phyloP scores from a whole-genome alignment of 1,140 invertebrate species.

The Fopius arisanus region DNA sequence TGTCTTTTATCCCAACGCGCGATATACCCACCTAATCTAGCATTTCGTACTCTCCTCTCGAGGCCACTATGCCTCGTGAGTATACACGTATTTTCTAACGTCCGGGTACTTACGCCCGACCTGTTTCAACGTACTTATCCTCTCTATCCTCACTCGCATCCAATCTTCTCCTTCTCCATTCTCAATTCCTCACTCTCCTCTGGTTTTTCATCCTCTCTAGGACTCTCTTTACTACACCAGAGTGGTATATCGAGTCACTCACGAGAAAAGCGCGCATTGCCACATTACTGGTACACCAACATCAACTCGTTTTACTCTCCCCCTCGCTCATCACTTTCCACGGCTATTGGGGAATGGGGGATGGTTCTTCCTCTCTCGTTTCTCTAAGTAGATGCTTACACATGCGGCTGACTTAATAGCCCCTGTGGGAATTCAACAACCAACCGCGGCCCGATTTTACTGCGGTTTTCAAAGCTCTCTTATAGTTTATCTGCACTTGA shows the following conservation, averaged over 20 bases:
- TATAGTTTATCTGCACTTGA: not conserved
- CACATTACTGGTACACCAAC: not conserved
- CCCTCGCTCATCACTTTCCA: not conserved
- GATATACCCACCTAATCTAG: slow-evolving; percentile 61
- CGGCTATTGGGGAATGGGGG: not conserved
- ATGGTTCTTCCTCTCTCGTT: not conserved
- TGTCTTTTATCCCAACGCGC: slow-evolving; percentile 42
- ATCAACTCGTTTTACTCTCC: not conserved
- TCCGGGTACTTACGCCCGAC: slow-evolving; percentile 25
- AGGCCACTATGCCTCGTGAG: slow-evolving; percentile 16
- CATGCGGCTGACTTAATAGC: slow-evolving; percentile 27
- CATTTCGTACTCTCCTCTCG: slow-evolving; percentile 39
- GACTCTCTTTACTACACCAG: not conserved
- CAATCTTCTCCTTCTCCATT: not conserved
- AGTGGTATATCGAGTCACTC: slow-evolving; percentile 13
- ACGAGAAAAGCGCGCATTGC: not conserved
- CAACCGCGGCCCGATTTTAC: slow-evolving; percentile 19
- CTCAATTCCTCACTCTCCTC: not conserved
- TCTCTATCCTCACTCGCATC: not conserved
- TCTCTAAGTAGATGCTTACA: slow-evolving; percentile 32
- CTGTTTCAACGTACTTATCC: slow-evolving; percentile 13
- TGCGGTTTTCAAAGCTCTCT: not conserved
- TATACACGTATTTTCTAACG: slow-evolving; percentile 21
- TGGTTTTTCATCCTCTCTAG: not conserved
- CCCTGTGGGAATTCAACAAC: slow-evolving; percentile 19